phyloP scores from a whole-genome alignment of 1,140 invertebrate species.

The Lordiphosa stackelbergi region DNA sequence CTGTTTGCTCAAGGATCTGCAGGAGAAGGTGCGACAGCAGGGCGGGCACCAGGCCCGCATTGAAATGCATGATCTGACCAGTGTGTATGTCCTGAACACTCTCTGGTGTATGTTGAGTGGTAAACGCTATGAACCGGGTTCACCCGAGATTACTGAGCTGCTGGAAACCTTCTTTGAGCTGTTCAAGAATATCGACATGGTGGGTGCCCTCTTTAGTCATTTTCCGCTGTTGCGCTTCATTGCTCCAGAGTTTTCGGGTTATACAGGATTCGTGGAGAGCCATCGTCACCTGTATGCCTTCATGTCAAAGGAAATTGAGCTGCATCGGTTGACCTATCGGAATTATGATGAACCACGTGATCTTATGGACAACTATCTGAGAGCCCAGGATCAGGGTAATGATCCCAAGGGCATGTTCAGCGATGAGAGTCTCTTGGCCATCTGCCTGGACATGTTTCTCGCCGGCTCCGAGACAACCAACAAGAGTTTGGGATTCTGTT shows the following conservation, averaged over 20 bases:
- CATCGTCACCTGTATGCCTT: constrained; percentile 86
- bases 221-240: constrained; percentile 86
- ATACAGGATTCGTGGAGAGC: constrained; percentile 83
- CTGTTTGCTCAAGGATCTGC: constrained; percentile 80
- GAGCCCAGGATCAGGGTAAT: constrained; percentile 80
- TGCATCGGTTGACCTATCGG: constrained; percentile 84
- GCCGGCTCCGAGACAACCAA: constrained; percentile 90
- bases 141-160: constrained; percentile 83
- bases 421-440: constrained; percentile 85
- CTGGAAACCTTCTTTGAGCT: constrained; percentile 84
- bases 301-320: constrained; percentile 84
- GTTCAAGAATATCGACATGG: constrained; percentile 86
- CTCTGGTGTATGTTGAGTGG: constrained; percentile 93
- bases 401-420: constrained; percentile 77
- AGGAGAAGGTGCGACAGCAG: constrained; percentile 76
- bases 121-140: constrained; percentile 82
- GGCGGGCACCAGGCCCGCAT: constrained; percentile 76
- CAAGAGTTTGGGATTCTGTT: constrained; percentile 86
- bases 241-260: constrained; percentile 86
- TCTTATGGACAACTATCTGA: constrained; percentile 91
- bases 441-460: constrained; percentile 89
- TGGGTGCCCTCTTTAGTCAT: constrained; percentile 86
- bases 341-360: constrained; percentile 83
- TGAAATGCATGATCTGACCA: constrained; percentile 85
- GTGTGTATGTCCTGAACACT: constrained; percentile 88